phyloP scores from a whole-genome alignment of 2,113 vertebrate species.

The Pelobates fuscus region DNA sequence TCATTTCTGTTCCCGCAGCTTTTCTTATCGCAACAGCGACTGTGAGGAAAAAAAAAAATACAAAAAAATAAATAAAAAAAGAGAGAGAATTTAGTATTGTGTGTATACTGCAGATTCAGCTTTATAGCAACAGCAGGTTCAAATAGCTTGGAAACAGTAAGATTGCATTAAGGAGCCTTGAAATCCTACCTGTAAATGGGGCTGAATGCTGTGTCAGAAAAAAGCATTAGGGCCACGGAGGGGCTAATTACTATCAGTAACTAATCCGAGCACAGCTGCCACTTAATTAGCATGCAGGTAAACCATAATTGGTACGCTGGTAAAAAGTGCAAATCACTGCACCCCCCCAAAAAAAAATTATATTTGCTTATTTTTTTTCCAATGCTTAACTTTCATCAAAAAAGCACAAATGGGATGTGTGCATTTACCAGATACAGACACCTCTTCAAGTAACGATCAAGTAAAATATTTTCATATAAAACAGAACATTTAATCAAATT shows the following conservation, averaged over 20 bases:
- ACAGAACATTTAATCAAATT: too few relatives aligned
- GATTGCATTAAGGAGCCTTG: conserved; percentile 68
- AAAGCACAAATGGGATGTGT: too few relatives aligned
- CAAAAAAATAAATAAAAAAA: conserved; percentile 69
- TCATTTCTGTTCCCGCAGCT: conserved; percentile 99
- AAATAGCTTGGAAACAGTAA: conserved; percentile 66
- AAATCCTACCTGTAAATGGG: background rate
- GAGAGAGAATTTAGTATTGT: conserved; percentile 69
- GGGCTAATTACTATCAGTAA: conserved; percentile 77
- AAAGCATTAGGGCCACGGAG: conserved; percentile 68
- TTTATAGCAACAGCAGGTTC: conserved; percentile 72
- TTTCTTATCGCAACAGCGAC: conserved; percentile 99
- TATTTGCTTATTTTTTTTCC: too few relatives aligned
- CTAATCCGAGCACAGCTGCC: conserved; percentile 69
- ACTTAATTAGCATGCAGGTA: conserved; percentile 54
- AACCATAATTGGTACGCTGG: background rate
- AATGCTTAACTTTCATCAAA: too few relatives aligned
- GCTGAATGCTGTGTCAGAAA: conserved; percentile 56
- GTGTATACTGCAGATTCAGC: conserved; percentile 75
- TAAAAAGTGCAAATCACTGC: background rate
- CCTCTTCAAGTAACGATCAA: too few relatives aligned
- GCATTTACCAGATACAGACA: too few relatives aligned
- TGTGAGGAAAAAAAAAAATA: conserved; percentile 71
- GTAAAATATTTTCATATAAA: too few relatives aligned
- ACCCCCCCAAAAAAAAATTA: too few relatives aligned